Conservation (phyloP, 2,888 invertebrate genomes). For the Ornithoptera alexandrae region DNA sequence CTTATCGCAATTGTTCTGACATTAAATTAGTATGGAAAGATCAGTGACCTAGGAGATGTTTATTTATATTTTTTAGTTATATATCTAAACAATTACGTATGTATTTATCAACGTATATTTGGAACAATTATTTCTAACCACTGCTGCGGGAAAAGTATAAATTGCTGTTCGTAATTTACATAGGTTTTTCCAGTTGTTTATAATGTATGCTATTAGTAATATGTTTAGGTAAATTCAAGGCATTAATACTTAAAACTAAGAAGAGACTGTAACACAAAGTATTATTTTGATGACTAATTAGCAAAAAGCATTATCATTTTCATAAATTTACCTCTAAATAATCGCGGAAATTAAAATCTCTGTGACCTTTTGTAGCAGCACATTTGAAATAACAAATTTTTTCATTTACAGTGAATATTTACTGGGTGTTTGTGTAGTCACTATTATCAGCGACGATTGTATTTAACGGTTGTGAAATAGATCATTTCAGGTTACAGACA, state of each 20-base stretch:
- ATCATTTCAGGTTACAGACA: background rate
- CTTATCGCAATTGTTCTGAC: constrained; percentile 20
- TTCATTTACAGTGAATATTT: background rate
- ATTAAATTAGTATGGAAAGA: constrained; percentile 17
- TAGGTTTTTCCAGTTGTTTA: background rate
- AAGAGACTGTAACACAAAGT: no score
- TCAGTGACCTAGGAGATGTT: constrained; percentile 16
- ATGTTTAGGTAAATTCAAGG: no score
- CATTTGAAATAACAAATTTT: background rate
- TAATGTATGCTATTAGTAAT: background rate
- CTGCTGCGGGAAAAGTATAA: background rate
- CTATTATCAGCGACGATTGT: background rate
- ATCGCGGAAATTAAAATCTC: no score
- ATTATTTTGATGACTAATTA: no score
- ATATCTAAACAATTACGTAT: background rate
- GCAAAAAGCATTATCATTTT: no score
- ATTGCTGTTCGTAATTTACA: background rate
- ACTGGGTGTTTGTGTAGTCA: background rate
- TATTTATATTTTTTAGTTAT: constrained; percentile 10
- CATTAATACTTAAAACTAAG: no score
- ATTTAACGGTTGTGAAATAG: background rate
- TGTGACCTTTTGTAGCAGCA: no score
- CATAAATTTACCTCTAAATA: no score
- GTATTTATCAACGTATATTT: background rate
- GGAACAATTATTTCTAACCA: background rate